Evolutionary conservation across 2,888 invertebrate genomes (phyloP), one percentile per base, ranked within the genome.

Genomic region (Eristalis tenax): DNA sequence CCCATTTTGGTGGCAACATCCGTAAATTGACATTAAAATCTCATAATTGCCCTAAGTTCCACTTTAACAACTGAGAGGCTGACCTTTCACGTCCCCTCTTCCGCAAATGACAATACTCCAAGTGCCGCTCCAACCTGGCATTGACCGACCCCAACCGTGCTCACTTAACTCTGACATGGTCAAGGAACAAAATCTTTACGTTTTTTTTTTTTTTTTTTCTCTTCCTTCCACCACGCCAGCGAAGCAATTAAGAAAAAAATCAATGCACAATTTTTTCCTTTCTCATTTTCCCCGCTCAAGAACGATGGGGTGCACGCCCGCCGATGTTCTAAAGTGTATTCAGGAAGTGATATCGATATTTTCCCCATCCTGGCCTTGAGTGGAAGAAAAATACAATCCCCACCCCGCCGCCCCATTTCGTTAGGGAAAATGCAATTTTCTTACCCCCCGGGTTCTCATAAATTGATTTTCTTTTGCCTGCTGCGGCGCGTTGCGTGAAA

Each of bases 341-440:
- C 50, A 57, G 69, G 40, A 69, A 75, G 74, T 57, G 75, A 13
- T 74, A 81, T 81, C 50, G 81, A 81, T 81, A 73, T 74, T 66
- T 66, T 56, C 13, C 68, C 13, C 40, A 61, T 73, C 38, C 26
- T 75, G 69, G 32, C 74, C 75, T 81, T 63, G 69, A 81, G 56
- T 35, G 32, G 38, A 13, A 38, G 4, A 13, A 43, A 71, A 79
- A 56, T 22, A 15, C 59, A 50, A 50, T 80, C 61, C 35, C 40
- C 6, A 40, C 23, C 26, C 4, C 26, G 2, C 26, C 0, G 5
- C 5, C 5, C 40, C 26, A 23, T n/a, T 18, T 50, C 8, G 18
- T 18, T 18, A 50, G 6, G 50, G 50, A 50, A 50, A 50, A 50
- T 50, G 50, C 50, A 50, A 50, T 50, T 50, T 50, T 50, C 50